phyloP scores from a whole-genome alignment of 2,113 vertebrate genomes.

The Pelobates fuscus region DNA sequence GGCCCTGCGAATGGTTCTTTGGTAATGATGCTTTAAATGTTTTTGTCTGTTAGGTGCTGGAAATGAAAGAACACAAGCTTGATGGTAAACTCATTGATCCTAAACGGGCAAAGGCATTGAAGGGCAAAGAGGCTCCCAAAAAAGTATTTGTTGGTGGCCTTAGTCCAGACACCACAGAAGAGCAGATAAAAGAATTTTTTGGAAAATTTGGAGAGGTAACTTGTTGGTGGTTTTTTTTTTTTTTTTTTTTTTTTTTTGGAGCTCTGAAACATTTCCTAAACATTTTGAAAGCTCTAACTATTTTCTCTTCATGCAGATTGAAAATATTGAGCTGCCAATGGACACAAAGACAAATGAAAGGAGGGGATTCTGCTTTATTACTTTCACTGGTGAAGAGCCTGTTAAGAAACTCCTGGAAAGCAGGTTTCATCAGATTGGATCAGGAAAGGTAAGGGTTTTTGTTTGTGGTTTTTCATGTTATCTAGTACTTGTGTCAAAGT shows the following conservation, averaged over 20 bases:
- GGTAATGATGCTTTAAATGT: too few relatives aligned
- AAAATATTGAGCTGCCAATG: conserved; percentile 87
- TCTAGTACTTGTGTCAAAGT: background rate
- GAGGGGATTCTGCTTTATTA: conserved; percentile 87
- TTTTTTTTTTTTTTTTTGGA: too few relatives aligned
- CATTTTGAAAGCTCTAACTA: too few relatives aligned
- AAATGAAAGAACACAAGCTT: conserved; percentile 85
- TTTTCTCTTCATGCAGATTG: conserved; percentile 69
- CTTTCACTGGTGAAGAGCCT: conserved; percentile 83
- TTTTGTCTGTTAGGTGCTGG: conserved; percentile 73
- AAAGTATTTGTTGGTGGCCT: conserved; percentile 88
- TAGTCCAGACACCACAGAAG: conserved; percentile 85
- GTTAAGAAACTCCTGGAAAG: conserved; percentile 86
- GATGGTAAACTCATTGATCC: conserved; percentile 88
- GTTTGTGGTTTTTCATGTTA: background rate
- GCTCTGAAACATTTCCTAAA: too few relatives aligned
- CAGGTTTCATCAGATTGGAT: conserved; percentile 87
- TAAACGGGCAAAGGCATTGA: conserved; percentile 84
- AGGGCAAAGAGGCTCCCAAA: conserved; percentile 85
- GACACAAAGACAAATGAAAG: conserved; percentile 88
- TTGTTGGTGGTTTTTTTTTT: too few relatives aligned
- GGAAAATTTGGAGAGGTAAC: conserved; percentile 83
- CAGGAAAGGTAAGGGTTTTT: conserved; percentile 76
- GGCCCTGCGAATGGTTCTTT: too few relatives aligned
- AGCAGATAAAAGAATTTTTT: conserved; percentile 87